A percentile compares a stretch with the other conserved stretches of the same genome.
Conservation (phyloP, 2,113 vertebrate genomes). For the Centropus bengalensis region DNA sequence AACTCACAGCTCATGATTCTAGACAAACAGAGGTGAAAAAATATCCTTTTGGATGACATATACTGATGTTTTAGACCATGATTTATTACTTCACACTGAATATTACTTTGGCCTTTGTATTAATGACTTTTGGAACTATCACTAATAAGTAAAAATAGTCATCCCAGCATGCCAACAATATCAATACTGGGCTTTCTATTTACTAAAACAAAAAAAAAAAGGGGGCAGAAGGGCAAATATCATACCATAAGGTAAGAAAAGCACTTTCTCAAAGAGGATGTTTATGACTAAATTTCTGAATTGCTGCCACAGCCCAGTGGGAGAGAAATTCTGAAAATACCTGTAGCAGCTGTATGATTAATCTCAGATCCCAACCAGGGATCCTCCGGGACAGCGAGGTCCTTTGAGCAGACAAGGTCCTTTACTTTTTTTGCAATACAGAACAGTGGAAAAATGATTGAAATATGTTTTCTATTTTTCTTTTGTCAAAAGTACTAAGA, state of each 20-base stretch:
- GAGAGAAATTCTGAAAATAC: constrained; percentile 18
- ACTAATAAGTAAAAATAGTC: constrained; percentile 52
- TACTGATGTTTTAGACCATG: constrained; percentile 27
- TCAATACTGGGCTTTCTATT: not conserved
- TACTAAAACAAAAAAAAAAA: not conserved
- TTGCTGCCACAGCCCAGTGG: constrained; percentile 2
- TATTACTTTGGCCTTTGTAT: constrained; percentile 68
- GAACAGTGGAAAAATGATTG: not conserved
- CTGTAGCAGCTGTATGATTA: constrained; percentile 43
- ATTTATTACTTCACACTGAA: constrained; percentile 31
- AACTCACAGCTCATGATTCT: constrained; percentile 14
- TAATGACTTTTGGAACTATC: constrained; percentile 51
- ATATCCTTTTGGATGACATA: not conserved
- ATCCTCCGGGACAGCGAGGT: not conserved
- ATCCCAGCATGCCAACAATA: constrained; percentile 26
- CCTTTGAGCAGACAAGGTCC: not conserved
- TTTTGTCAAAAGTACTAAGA: not conserved
- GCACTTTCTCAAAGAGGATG: constrained; percentile 45
- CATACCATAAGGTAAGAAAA: not conserved
- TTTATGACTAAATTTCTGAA: constrained; percentile 58
- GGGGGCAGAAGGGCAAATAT: not conserved
- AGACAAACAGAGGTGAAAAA: not conserved
- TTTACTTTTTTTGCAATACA: not conserved
- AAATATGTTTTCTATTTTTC: not conserved
- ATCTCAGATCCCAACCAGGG: not conserved